Evolutionary conservation across 30 jellyfish, hydroid and myxozoan genomes (phyloP), one percentile per base, ranked within the genome.

Genomic region (Rhopilema esculentum): DNA sequence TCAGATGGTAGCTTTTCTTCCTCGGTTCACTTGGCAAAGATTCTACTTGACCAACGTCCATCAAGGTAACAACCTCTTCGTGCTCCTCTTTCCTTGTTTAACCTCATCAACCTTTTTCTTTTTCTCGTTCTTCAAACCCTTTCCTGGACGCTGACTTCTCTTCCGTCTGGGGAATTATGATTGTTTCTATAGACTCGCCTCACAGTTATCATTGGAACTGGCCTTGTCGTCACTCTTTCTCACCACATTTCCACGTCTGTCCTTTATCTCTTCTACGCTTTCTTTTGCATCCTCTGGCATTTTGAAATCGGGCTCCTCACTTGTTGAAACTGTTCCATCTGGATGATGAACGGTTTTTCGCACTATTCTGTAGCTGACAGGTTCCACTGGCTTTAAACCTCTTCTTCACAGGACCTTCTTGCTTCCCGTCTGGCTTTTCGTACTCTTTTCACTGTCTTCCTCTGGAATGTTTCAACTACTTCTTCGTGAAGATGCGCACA

Each of bases 401-500:
- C 82, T 71, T 91, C 33, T 67, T 89, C 16, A 69, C 77, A 23
- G 91, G 90, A n/a, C 87, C 97, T 32, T 82, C 90, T 40, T 93
- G 87, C 49, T 82, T 63, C 8, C 97, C 97, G 49, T 90, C 97
- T 7, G 96, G 96, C 76, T 70, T 74, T 74, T 93, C 30, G 88
- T 67, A 90, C 90, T 49, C 84, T 75, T 24, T 94, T 81, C 19
- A 83, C 87, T 19, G 62, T 80, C 79, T 80, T 66, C 83, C 80
- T 90, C 48, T 76, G 91, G 65, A 90, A 33, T 23, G 88, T 77
- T 20, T 75, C 86, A 30, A 75, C 86, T 8, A 75, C 67, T 75
- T 75, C 50, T 31, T 48, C 80, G 33, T 63, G 64, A 79, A 52
- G 24, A 64, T 49, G 16, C 91, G 83, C 27, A 86, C 82, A 33